Base-by-base conservation (phyloP, 2,113 vertebrate genomes). In the Hemiscyllium ocellatum region DNA sequence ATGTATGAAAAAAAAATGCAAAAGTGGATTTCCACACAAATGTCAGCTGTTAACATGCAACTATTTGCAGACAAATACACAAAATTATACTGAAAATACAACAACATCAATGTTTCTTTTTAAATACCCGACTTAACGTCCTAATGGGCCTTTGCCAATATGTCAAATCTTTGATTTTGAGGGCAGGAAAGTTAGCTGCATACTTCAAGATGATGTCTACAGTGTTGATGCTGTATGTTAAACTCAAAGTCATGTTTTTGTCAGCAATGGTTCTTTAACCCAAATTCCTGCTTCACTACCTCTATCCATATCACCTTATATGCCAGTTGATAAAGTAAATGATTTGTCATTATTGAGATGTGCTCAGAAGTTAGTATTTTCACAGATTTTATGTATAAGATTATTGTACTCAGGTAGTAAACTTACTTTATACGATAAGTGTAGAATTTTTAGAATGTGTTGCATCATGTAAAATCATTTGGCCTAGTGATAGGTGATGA, bases 181-280 rank as follows among this genome's bases (percentile, higher is more conserved):
- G 56, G 89, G 61, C 61, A 61, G 26, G 29, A 61, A 66, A 33
- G 89, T 66, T 93, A 66, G 89, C 33, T 93, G 61, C 61, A 66
- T 33, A 66, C 89, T 93, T 66, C 89, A 37, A 37, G 33, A 93
- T 66, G 61, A 19, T 47, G 65, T 10, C 61, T 37, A 93, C 89
- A 61, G 37, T 93, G 61, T 93, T 93, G 61, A 61, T 93, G 61
- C 89, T 93, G 61, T 61, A 93, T 42, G n/a, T 66, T 93, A 61
- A 93, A 65, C 61, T 37, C 89, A 93, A 61, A 66, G 89, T 66
- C 61, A 93, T 42, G 89, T 37, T 93, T 66, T 37, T 22, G 33
- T 66, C 33, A 33, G n/a, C 89, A 19, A 66, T 65, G 4, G 89
- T 13, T 93, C 89, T 8, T 93, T 66, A 15, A 66, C 61, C 29